Conservation (phyloP, 2,113 vertebrate genomes). For the Eulacestoma nigropectus region DNA sequence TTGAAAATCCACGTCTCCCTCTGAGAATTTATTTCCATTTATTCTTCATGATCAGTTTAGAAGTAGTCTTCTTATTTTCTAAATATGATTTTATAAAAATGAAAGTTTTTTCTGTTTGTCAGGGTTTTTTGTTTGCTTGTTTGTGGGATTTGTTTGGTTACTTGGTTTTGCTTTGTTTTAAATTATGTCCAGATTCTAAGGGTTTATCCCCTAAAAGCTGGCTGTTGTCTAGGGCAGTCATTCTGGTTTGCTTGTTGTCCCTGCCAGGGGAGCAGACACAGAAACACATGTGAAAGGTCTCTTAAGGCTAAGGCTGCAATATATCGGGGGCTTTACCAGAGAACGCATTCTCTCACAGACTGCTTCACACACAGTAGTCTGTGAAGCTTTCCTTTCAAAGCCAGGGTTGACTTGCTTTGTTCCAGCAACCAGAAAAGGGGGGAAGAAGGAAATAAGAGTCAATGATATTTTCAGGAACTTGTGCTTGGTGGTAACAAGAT, state of each 20-base stretch:
- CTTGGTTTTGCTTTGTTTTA: neutral
- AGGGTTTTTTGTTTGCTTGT: neutral
- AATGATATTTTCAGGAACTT: neutral
- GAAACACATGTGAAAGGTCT: neutral
- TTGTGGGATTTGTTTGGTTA: neutral
- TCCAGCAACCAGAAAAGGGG: neutral
- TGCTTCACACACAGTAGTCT: neutral
- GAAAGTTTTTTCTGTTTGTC: neutral
- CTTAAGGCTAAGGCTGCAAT: neutral
- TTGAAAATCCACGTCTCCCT: neutral
- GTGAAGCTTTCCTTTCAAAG: neutral
- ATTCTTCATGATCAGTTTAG: neutral
- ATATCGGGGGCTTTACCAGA: neutral
- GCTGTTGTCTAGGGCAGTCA: neutral
- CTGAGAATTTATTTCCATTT: neutral
- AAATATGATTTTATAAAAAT: neutral
- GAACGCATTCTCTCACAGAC: rapidly evolving
- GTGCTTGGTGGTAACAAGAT: neutral
- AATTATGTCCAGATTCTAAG: neutral
- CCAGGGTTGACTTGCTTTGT: neutral
- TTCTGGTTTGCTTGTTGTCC: neutral
- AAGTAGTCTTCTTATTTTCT: neutral
- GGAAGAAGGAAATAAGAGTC: neutral
- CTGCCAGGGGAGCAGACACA: neutral
- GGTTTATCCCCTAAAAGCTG: neutral